A percentile compares a stretch with the other conserved stretches of the same genome.
Evolutionary conservation across 2,797 vertebrate genomes (phyloP).

Genomic region (Lemur catta): DNA sequence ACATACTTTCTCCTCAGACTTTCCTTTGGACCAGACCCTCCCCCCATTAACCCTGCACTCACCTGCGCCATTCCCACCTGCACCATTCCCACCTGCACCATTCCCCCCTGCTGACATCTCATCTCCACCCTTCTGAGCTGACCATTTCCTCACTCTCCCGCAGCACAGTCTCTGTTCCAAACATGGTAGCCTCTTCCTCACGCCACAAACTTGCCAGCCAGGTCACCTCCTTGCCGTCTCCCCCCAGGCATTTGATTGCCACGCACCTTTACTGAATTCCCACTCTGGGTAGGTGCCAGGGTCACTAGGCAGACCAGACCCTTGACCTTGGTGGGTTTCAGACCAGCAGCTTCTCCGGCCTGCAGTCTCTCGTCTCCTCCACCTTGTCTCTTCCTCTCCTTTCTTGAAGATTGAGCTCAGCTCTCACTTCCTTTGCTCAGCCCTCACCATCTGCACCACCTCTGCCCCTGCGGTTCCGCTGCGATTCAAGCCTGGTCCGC

Average conservation of each 20-base stretch:
- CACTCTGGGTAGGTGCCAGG: background rate
- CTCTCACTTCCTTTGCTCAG: background rate
- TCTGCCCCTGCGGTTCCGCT: background rate
- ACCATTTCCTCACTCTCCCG: background rate
- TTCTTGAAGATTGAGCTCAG: background rate
- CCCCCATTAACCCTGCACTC: background rate
- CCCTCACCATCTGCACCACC: background rate
- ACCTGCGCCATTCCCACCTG: background rate
- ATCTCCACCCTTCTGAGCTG: background rate
- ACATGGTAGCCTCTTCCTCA: background rate
- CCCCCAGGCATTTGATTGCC: background rate
- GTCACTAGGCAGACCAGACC: background rate
- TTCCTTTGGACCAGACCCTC: background rate
- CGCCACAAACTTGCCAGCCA: background rate
- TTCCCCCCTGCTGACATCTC: background rate
- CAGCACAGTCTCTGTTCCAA: background rate
- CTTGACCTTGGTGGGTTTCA: background rate
- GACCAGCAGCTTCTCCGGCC: too few relatives aligned
- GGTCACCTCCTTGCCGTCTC: background rate
- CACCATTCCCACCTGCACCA: background rate
- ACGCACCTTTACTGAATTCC: fast-evolving
- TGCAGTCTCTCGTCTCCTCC: background rate
- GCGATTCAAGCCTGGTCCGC: background rate
- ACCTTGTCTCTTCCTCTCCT: background rate
- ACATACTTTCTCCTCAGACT: background rate